Evolutionary conservation across 1,140 invertebrate species (phyloP), one percentile per base, ranked within the genome.

Genomic region (Akabosia matsudoensis): DNA sequence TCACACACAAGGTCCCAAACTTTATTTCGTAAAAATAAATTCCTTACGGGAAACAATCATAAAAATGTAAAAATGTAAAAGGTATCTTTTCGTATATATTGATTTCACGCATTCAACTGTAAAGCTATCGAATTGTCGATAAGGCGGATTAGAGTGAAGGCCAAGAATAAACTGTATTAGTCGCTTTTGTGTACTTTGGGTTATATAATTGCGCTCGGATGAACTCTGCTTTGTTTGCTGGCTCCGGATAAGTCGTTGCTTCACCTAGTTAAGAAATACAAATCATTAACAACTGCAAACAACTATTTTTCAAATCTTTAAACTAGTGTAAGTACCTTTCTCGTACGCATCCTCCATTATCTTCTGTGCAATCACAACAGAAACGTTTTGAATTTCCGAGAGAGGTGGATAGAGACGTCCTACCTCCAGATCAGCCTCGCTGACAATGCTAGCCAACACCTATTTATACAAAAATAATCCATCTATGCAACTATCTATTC

Each of bases 341-440:
- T 89, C 87, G 82, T 97, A 99, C n/a, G 95, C 93, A 84, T 94
- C 93, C 78, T 96, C 90, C 33, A 93, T 91, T 76, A 98, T 86
- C 81, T 90, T 88, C 1, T 89, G 88, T 4, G 97, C 97, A 80
- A 99, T 97, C 79, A 90, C 88, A 1, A 96, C 81, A 0, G 97
- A 99, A 71, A 96, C 94, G 67, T 93, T 90, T 78, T 91, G 89
- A 82, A 99, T 97, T 22, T 91, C 89, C n/a, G 88, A 86, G 13
- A 99, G 86, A 0, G 96, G 95, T 18, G 98, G 98, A 84, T 99
- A 99, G 30, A 99, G 88, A 79, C 94, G 92, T n/a, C 97, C 97
- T 74, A 89, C 89, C 0, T 88, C 88, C 51, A 99, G 86, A 85
- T 99, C 92, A 7, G 88, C 87, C 71, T 94, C 88, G 7, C 90